Evolutionary conservation across 2,797 vertebrate species (phyloP), one percentile per base, ranked within the genome.

Genomic region (Hozukius guyotensis): DNA sequence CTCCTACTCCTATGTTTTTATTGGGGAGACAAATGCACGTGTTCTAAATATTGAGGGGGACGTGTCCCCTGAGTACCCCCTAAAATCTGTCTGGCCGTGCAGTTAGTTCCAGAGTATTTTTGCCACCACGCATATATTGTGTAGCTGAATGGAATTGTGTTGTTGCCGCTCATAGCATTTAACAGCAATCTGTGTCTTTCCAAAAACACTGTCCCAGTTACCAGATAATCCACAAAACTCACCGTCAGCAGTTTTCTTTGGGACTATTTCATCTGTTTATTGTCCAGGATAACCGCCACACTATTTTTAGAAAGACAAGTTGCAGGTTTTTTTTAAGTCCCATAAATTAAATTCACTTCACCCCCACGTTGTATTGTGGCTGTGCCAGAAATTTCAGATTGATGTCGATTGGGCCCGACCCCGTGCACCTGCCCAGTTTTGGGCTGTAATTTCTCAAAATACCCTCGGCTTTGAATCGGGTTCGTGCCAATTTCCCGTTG

Each of bases 191-290:
- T n/a, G 27, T 75, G 46, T 64, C 29, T 72, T 78, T 69, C 38
- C 49, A 60, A 66, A 86, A 67, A 66, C n/a, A 4, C 9, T 20
- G 64, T 79, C 32, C 32, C 16, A 20, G 34, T 62, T 66, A 62
- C 57, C 18, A 57, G 0, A 46, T 82, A 61, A 84, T 87, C 49
- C 66, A 67, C 32, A 78, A 62, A 78, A n/a, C 31, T 82, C 71
- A 61, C 31, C 31, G 56, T 87, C 64, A 52, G 77, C 70, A 3
- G 22, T 73, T 81, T 82, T 55, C 56, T 75, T 36, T 60, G 72
- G 72, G 60, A 77, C 42, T 59, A 9, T 77, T 87, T 71, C 72
- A 62, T 63, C 20, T 57, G 24, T 57, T 29, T 32, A 72, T 71
- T 32, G 22, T 72, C 49, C 57, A 10, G 31, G 46, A 62, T 66